Conservation (phyloP, 2,888 invertebrate species). For the Caenorhabditis imperialis region DNA sequence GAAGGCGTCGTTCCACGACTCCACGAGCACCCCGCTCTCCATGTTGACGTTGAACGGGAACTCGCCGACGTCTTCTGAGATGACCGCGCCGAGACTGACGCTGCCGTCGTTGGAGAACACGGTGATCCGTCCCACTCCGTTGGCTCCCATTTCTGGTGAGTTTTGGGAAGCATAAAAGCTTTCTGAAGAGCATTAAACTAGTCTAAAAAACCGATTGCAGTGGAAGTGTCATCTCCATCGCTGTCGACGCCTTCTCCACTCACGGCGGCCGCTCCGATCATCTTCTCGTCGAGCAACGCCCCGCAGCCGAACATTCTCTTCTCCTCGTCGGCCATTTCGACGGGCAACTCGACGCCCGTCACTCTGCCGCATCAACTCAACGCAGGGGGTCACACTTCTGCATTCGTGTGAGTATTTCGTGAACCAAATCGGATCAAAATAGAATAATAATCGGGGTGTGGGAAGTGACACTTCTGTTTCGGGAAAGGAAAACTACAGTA, state of each 20-base stretch:
- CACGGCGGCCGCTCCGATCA: slow-evolving; percentile 37
- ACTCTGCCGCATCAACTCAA: slow-evolving; percentile 42
- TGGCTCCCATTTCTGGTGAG: slow-evolving; percentile 61
- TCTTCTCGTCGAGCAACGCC: slow-evolving; percentile 38
- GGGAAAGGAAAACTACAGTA: too few species aligned
- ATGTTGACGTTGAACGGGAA: slow-evolving; percentile 39
- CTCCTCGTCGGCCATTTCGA: slow-evolving; percentile 39
- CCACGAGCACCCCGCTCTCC: slow-evolving; percentile 41
- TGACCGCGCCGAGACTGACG: slow-evolving; percentile 15
- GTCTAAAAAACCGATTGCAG: slow-evolving; percentile 24
- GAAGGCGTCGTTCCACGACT: slow-evolving; percentile 38
- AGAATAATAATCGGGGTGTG: background rate
- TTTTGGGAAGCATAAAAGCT: background rate
- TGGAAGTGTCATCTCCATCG: slow-evolving; percentile 51
- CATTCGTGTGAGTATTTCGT: slow-evolving; percentile 43
- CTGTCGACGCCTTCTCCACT: slow-evolving; percentile 54
- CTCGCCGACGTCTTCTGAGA: slow-evolving; percentile 43
- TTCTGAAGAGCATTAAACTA: background rate
- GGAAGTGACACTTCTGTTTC: too few species aligned
- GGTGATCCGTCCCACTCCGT: slow-evolving; percentile 65
- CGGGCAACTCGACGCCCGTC: slow-evolving; percentile 48
- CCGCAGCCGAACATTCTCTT: slow-evolving; percentile 38
- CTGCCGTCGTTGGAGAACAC: slow-evolving; percentile 50
- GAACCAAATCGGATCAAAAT: background rate
- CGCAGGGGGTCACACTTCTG: slow-evolving; percentile 40